These are phyloP conservation scores for Cichladusa arquata DNA, from an alignment of 2,113 vertebrate genomes.

Conservation along the genomic window DNA sequence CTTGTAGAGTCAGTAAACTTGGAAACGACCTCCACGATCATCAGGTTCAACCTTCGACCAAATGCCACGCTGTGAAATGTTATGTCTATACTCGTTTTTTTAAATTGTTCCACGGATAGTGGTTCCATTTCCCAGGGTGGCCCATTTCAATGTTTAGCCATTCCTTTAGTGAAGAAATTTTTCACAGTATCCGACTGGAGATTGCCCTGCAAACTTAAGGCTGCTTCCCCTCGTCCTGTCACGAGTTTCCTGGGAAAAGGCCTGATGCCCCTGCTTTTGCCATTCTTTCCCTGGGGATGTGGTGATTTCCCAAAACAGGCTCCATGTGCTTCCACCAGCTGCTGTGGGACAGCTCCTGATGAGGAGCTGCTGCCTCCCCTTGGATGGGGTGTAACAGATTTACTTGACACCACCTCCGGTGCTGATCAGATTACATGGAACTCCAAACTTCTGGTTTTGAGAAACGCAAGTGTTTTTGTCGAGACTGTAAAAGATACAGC, in stretches of 20 bases:
- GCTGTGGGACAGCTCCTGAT: not conserved
- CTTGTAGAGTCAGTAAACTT: accelerated
- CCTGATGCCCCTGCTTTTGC: not conserved
- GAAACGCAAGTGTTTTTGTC: not conserved
- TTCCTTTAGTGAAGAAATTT: not conserved
- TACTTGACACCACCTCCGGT: accelerated
- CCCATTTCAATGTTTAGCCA: not conserved
- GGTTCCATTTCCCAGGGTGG: accelerated
- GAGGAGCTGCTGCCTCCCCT: accelerated
- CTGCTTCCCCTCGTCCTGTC: not conserved
- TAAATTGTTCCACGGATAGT: no score
- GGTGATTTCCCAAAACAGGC: not conserved
- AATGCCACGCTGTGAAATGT: not conserved
- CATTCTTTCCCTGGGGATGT: accelerated
- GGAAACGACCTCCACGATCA: accelerated
- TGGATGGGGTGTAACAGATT: accelerated
- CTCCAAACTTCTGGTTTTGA: not conserved
- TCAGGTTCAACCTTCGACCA: not conserved
- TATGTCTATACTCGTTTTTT: accelerated
- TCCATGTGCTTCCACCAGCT: accelerated
- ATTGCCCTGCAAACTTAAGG: not conserved
- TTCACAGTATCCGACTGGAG: accelerated
- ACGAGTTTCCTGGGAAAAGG: not conserved
- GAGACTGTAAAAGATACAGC: accelerated
- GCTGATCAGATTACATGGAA: accelerated